Evolutionary conservation across 1,140 invertebrate genomes (phyloP).

Genomic region (Anthonomus grandis): DNA sequence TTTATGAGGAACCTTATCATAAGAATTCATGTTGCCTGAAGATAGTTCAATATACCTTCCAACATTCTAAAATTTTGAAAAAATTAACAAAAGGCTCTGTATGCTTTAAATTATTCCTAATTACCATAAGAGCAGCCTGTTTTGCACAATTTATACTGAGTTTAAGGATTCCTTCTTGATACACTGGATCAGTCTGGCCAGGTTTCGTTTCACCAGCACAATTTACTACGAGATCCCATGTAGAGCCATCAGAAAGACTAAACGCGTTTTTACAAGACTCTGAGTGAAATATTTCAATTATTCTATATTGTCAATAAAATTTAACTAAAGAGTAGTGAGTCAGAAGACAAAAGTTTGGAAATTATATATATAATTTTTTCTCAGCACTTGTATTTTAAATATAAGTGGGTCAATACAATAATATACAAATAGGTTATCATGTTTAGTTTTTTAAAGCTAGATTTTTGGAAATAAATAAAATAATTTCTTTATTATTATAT

Average conservation of each 20-base stretch:
- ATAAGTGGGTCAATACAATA: too few relatives aligned
- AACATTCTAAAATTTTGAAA: constrained; percentile 56
- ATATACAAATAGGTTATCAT: too few relatives aligned
- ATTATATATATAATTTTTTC: too few relatives aligned
- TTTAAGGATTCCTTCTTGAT: constrained; percentile 84
- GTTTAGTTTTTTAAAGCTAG: too few relatives aligned
- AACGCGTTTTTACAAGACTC: constrained; percentile 77
- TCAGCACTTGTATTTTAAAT: too few relatives aligned
- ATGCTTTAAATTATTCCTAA: neutral
- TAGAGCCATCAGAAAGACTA: constrained; percentile 52
- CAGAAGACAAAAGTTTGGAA: too few relatives aligned
- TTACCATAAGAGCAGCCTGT: constrained; percentile 62
- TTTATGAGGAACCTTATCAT: constrained; percentile 72
- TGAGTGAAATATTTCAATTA: constrained; percentile 49
- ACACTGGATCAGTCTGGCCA: constrained; percentile 83
- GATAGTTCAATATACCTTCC: constrained; percentile 81
- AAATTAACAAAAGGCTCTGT: neutral
- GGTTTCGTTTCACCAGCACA: constrained; percentile 87
- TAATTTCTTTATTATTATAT: too few relatives aligned
- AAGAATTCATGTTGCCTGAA: constrained; percentile 74
- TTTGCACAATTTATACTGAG: constrained; percentile 79
- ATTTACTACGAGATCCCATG: constrained; percentile 81
- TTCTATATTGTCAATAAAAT: too few relatives aligned
- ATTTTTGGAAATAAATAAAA: too few relatives aligned
- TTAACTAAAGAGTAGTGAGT: too few relatives aligned